Evolutionary conservation across 2,797 vertebrate species (phyloP), one percentile per base, ranked within the genome.

Genomic region (Catostomus latipinnis): DNA sequence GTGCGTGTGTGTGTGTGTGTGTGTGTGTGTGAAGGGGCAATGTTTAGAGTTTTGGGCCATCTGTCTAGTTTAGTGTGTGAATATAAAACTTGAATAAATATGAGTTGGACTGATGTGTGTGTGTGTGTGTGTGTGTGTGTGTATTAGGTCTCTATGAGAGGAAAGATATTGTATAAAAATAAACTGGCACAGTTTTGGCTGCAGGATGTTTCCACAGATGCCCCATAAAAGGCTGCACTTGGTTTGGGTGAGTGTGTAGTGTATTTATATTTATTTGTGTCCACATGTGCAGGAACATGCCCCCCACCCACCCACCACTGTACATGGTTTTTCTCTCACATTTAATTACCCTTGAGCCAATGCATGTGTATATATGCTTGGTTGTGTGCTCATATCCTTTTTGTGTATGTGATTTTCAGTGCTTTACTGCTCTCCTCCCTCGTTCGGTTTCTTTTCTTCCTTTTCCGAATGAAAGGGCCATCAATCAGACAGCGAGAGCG

Each of bases 391-490:
- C 49, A 14, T 76, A 76, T 80, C 78, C 10, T 74, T 34, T 87
- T 83, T 87, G 86, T 86, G 82, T 84, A 84, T 87, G 85, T 88
- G 78, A 82, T 86, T 80, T 81, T 85, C 80, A 77, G 74, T 79
- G 80, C 62, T 76, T 69, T 78, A 67, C 46, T 50, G 67, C 61
- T 72, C 74, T 65, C 67, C 74, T 82, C 34, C 76, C 80, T 81
- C 78, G 81, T 66, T 84, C 50, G 86, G 83, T 85, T 83, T 85
- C 88, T 82, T 87, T 90, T 91, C 88, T 91, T 85, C 88, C 87
- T 87, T 92, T 90, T 87, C 90, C 88, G 84, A 93, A 93, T 91
- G 89, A 90, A 90, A 91, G 88, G 91, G 83, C 91, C 91, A 94
- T 93, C 92, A 92, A 93, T 94, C 92, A 93, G 90, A 73, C 9